Percentiles rank a stretch among this genome's conserved stretches.
Conservation (phyloP, 1,140 invertebrate species). For the Papilio aristodemus region DNA sequence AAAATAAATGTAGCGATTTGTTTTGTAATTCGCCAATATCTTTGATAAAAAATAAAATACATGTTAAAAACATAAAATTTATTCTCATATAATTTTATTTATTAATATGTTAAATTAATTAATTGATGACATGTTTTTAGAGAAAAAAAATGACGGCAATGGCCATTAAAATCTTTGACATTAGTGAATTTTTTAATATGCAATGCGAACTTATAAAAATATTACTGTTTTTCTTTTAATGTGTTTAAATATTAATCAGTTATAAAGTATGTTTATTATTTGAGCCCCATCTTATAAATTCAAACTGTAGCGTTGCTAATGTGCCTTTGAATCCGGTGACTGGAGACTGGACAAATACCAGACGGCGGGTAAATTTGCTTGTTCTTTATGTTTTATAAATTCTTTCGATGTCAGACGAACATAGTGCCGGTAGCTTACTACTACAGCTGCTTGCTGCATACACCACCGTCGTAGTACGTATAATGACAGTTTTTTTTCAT, state of each 20-base stretch:
- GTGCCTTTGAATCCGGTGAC: slow-evolving; percentile 4
- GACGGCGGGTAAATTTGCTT: not conserved
- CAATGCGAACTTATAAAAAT: not conserved
- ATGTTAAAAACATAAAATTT: slow-evolving; percentile 2
- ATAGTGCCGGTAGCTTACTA: not conserved
- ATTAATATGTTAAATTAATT: slow-evolving; percentile 16
- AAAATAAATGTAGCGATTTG: slow-evolving; percentile 10
- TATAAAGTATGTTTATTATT: slow-evolving; percentile 21
- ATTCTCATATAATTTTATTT: not conserved
- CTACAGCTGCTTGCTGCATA: too few species aligned
- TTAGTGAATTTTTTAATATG: slow-evolving; percentile 13
- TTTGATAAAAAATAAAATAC: slow-evolving; percentile 2
- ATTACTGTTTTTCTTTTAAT: slow-evolving; percentile 19
- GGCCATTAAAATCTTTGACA: slow-evolving; percentile 19
- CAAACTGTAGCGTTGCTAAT: slow-evolving; percentile 11
- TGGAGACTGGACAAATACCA: not conserved
- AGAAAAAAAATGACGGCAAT: not conserved
- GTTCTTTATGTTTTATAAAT: not conserved
- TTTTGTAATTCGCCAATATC: not conserved
- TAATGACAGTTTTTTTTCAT: too few species aligned
- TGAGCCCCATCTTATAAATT: not conserved
- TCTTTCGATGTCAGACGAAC: not conserved
- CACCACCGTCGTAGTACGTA: too few species aligned
- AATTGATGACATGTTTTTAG: slow-evolving; percentile 16
- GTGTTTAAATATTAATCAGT: slow-evolving; percentile 16